phyloP scores from a whole-genome alignment of 2,888 invertebrate genomes.

The Unio delphinus region DNA sequence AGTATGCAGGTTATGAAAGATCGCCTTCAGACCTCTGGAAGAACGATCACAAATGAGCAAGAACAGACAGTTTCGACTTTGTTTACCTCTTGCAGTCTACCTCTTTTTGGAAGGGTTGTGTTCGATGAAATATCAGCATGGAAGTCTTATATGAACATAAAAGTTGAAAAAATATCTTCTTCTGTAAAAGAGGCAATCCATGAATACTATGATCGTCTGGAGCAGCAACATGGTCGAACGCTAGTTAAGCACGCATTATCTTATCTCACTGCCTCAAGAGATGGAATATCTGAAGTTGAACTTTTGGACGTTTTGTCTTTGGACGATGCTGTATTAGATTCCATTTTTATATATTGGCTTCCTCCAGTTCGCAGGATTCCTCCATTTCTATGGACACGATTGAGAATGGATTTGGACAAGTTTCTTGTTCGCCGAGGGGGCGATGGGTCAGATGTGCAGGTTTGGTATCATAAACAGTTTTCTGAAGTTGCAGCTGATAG shows the following conservation, averaged over 20 bases:
- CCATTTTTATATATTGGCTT: conserved; percentile 55
- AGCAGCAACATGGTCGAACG: conserved; percentile 48
- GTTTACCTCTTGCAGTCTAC: conserved; percentile 50
- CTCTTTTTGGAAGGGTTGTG: conserved; percentile 54
- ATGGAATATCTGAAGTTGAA: conserved; percentile 56
- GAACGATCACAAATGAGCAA: conserved; percentile 48
- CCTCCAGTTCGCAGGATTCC: conserved; percentile 63
- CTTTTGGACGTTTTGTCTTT: conserved; percentile 57
- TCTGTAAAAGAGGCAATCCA: conserved; percentile 56
- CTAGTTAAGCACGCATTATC: conserved; percentile 52
- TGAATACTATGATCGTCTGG: conserved; percentile 52
- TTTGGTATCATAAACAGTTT: conserved; percentile 64
- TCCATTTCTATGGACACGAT: conserved; percentile 59
- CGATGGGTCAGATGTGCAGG: conserved; percentile 50
- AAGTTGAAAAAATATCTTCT: conserved; percentile 28
- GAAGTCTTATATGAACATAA: conserved; percentile 49
- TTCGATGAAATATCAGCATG: conserved; percentile 52
- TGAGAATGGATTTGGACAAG: conserved; percentile 44
- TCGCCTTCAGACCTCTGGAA: conserved; percentile 34
- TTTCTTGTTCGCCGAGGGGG: conserved; percentile 53
- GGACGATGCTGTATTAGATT: conserved; percentile 58
- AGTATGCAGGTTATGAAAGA: conserved; percentile 48
- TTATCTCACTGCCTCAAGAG: conserved; percentile 53
- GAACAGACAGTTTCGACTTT: conserved; percentile 36
- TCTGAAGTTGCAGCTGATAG: conserved; percentile 48